These are phyloP conservation scores for Eolophus roseicapilla DNA, from an alignment of 2,113 vertebrate species.

Conservation along the genomic window DNA sequence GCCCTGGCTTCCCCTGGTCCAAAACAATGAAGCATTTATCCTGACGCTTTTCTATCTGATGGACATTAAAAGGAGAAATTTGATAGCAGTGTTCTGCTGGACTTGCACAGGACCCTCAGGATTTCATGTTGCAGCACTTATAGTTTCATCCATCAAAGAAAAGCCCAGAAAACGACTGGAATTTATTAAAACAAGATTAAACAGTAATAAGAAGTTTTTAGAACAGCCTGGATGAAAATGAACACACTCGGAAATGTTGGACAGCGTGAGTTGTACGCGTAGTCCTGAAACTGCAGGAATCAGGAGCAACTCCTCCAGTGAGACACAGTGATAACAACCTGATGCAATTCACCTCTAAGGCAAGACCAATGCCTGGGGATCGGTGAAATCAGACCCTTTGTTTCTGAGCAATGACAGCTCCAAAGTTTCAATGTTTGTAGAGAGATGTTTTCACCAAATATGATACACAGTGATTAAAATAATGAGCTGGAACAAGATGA, in stretches of 20 bases:
- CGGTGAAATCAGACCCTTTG: background rate
- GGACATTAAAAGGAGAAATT: background rate
- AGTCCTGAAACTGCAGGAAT: background rate
- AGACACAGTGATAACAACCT: background rate
- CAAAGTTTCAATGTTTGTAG: background rate
- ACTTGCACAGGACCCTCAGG: background rate
- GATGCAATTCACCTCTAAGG: slow-evolving; percentile 7
- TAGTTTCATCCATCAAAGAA: background rate
- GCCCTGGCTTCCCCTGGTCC: background rate
- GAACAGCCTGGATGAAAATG: background rate
- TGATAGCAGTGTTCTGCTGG: background rate
- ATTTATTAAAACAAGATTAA: background rate
- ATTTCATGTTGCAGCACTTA: background rate
- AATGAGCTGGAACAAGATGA: slow-evolving; percentile 1
- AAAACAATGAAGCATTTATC: background rate
- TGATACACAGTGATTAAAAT: slow-evolving; percentile 49
- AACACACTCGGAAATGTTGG: background rate
- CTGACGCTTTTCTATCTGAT: background rate
- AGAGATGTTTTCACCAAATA: slow-evolving; percentile 47
- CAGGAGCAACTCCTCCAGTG: background rate
- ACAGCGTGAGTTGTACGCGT: background rate
- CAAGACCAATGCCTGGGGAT: background rate
- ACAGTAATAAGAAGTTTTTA: background rate
- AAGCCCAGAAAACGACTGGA: background rate
- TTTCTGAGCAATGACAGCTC: slow-evolving; percentile 5